Conservation (phyloP, 1,140 invertebrate species). For the Delia radicum region DNA sequence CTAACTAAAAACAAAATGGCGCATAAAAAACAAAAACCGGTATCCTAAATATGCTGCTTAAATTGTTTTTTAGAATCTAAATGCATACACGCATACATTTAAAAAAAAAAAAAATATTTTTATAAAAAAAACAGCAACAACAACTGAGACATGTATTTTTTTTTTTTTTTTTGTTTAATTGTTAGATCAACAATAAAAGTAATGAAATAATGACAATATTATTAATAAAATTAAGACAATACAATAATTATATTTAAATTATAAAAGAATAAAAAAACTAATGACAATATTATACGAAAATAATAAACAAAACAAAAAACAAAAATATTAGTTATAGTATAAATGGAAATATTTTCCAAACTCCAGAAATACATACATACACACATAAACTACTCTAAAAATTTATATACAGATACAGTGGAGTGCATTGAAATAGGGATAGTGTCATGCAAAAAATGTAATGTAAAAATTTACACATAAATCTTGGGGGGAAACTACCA, state of each 20-base stretch:
- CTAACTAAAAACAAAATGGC: no score
- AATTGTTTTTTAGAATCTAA: no score
- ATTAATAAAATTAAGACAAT: neutral
- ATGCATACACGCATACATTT: no score
- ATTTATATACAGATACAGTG: no score
- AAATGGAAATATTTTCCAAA: neutral
- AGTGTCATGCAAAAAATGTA: no score
- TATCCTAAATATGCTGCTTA: no score
- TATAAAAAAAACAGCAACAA: neutral
- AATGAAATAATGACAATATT: neutral
- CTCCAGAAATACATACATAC: neutral
- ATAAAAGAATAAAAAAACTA: neutral
- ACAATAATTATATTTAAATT: neutral
- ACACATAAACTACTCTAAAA: no score
- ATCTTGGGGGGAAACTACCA: no score
- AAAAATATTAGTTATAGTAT: constrained; percentile 5
- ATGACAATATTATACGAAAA: neutral
- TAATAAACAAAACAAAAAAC: neutral
- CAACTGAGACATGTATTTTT: no score
- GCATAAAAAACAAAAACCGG: no score
- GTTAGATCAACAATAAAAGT: neutral
- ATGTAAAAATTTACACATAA: no score
- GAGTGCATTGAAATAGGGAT: no score
- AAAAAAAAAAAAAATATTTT: neutral
- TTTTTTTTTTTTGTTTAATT: neutral